Base-by-base conservation (phyloP, 1,140 invertebrate genomes). In the Euwallacea fornicatus region DNA sequence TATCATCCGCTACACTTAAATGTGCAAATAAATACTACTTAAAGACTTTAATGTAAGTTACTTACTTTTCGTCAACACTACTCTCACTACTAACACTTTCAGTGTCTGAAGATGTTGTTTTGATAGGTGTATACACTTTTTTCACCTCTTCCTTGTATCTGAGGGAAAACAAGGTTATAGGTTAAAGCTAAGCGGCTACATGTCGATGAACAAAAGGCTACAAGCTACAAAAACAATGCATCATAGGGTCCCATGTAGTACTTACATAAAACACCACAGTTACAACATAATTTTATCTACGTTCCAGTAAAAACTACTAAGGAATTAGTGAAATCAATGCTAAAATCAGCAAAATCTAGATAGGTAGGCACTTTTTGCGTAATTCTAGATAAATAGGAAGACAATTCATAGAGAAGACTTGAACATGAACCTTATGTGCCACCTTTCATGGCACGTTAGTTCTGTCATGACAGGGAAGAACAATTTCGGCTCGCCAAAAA, bases 81-180 rank as follows among this genome's bases (percentile, higher is more conserved):
- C 68, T 70, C 10, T 70, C 68, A 64, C 68, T 70, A 64, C 43
- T 63, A 11, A 60, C 46, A 64, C 68, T 70, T 8, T 70, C 68
- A 16, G 68, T 70, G 16, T 70, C 68, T n/a, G 68, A 64, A 21
- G 54, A 56, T 9, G 54, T 13, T 7, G 59, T 55, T 58, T 58
- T 70, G 15, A 70, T 55, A 8, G 68, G 47, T 55, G 56, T 33
- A 47, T 70, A 70, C 9, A 70, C 60, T 41, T 64, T 70, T 69
- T 64, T 70, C 47, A 53, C 60, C 46, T 70, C 68, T 41, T 70
- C 68, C 53, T 70, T 70, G 21, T 70, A 70, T 70, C 68, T 70
- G 63, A 53, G 42, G 44, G 62, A 56, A 66, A n/a, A 67, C 66
- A 67, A 59, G 54, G 66, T 59, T 60, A 67, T 8, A 15, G 21